Evolutionary conservation across 2,888 invertebrate genomes (phyloP).

Genomic region (Anthoptus insignis): DNA sequence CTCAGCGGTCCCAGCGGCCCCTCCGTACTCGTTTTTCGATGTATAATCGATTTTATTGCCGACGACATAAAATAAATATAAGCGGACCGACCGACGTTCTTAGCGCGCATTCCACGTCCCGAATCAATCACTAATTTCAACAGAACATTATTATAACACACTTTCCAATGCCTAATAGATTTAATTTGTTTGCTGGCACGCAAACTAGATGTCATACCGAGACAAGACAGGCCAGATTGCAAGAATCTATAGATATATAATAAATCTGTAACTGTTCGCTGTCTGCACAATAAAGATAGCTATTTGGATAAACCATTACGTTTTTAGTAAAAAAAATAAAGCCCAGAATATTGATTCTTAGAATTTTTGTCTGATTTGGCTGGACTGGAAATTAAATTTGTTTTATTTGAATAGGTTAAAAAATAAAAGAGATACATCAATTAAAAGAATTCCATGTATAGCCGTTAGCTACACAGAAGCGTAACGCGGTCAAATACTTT

Average conservation of each 20-base stretch:
- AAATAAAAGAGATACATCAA: too few relatives aligned
- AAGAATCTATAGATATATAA: constrained; percentile 20
- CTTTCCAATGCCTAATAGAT: constrained; percentile 57
- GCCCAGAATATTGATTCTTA: too few relatives aligned
- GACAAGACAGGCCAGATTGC: constrained; percentile 24
- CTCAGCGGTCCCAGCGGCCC: constrained; percentile 64
- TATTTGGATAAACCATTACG: too few relatives aligned
- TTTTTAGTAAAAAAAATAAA: too few relatives aligned
- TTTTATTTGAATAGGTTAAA: too few relatives aligned
- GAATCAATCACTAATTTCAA: constrained; percentile 72
- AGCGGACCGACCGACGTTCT: constrained; percentile 66
- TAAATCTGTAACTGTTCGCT: too few relatives aligned
- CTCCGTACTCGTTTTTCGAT: constrained; percentile 59
- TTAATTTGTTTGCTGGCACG: constrained; percentile 58
- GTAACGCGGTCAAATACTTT: too few relatives aligned
- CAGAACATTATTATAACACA: constrained; percentile 58
- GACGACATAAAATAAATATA: constrained; percentile 71
- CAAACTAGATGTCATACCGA: constrained; percentile 24
- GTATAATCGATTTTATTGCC: constrained; percentile 78
- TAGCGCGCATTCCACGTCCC: constrained; percentile 63
- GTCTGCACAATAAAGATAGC: too few relatives aligned
- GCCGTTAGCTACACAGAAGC: too few relatives aligned
- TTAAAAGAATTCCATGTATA: too few relatives aligned
- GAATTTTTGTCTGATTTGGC: too few relatives aligned
- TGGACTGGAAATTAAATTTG: too few relatives aligned